phyloP scores from a whole-genome alignment of 2,888 invertebrate species.

The Himalopsyche anomala region DNA sequence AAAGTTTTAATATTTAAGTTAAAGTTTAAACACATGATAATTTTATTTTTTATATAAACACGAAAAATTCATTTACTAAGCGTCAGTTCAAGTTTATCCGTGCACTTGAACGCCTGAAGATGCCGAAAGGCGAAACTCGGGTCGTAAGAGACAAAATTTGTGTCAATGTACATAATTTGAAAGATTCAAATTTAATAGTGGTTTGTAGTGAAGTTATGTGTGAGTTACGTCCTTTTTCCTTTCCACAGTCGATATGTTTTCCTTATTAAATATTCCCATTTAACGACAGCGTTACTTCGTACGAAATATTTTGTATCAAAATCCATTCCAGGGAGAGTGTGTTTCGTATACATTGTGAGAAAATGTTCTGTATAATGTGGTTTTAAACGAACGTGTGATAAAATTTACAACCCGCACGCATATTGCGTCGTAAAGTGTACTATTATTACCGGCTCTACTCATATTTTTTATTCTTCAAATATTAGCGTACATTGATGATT shows the following conservation, averaged over 20 bases:
- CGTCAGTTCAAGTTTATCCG: no score
- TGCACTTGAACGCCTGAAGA: no score
- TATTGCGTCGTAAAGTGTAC: slow-evolving; percentile 54
- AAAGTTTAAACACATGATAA: no score
- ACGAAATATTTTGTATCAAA: not conserved
- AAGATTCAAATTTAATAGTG: no score
- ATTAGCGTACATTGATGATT: not conserved
- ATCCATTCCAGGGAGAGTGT: not conserved
- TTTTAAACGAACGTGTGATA: slow-evolving; percentile 60
- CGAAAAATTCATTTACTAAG: no score
- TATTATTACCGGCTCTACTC: not conserved
- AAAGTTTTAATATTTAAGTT: no score
- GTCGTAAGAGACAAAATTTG: no score
- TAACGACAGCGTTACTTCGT: not conserved
- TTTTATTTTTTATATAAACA: no score
- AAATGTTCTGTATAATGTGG: slow-evolving; percentile 51
- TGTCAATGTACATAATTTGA: no score
- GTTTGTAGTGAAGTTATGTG: no score
- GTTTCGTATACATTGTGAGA: slow-evolving; percentile 52
- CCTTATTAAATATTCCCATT: not conserved
- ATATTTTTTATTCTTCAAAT: not conserved
- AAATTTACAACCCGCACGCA: slow-evolving; percentile 58
- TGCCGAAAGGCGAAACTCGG: no score
- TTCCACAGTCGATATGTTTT: not conserved
- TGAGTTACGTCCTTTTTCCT: no score